Conservation (phyloP, 2,797 vertebrate genomes). For the Telmatherina bonti region DNA sequence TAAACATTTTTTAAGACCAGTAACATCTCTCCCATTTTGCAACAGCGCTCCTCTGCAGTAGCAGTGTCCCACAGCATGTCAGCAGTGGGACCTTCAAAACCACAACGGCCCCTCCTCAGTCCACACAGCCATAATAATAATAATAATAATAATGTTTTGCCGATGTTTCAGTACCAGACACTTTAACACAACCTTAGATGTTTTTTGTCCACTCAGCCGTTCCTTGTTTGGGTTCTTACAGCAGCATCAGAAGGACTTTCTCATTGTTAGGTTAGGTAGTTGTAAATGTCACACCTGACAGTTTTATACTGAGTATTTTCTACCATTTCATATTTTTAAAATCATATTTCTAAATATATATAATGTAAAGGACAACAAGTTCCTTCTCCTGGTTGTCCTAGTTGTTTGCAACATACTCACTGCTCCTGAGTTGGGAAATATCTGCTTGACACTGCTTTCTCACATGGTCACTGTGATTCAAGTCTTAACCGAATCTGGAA, state of each 20-base stretch:
- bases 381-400: too few relatives aligned
- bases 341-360: neutral
- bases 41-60: neutral
- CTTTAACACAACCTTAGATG: neutral
- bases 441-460: neutral
- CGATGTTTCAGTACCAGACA: neutral
- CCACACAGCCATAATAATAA: too few relatives aligned
- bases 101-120: too few relatives aligned
- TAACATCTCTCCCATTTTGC: neutral
- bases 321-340: neutral
- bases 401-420: neutral
- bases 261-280: too few relatives aligned
- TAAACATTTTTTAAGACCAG: neutral
- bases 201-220: neutral
- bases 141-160: too few relatives aligned
- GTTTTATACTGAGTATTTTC: neutral
- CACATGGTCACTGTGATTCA: neutral
- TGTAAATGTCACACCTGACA: too few relatives aligned
- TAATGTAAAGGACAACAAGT: too few relatives aligned
- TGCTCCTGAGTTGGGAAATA: neutral
- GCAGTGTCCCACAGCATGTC: neutral
- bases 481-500: neutral
- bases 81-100: neutral
- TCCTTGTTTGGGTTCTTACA: neutral
- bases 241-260: neutral